phyloP scores from a whole-genome alignment of 2,797 vertebrate species.

The Micropoecilia bifurca region DNA sequence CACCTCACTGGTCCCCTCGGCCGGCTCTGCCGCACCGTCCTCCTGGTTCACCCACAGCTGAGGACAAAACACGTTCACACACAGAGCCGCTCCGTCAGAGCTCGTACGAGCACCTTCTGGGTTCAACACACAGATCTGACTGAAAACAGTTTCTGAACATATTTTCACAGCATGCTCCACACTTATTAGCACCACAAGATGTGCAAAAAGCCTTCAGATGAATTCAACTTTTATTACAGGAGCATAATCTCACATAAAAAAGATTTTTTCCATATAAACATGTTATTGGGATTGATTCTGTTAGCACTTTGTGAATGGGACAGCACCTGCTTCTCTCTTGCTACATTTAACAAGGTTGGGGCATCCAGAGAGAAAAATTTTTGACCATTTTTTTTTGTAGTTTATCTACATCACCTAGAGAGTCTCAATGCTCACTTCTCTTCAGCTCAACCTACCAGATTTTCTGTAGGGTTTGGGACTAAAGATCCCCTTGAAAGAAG shows the following conservation, averaged over 20 bases:
- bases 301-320: neutral
- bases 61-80: slow-evolving; percentile 56
- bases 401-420: neutral
- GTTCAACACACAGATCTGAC: slow-evolving; percentile 14
- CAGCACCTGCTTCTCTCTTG: neutral
- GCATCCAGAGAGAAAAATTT: too few relatives aligned
- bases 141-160: slow-evolving; percentile 21
- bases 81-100: slow-evolving; percentile 45
- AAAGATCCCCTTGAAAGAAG: neutral
- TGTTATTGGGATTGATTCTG: neutral
- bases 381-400: neutral
- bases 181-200: neutral
- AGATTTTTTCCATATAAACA: neutral
- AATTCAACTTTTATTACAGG: neutral
- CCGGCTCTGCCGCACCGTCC: slow-evolving; percentile 88
- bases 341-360: neutral
- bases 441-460: neutral
- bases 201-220: neutral
- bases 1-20: slow-evolving; percentile 92
- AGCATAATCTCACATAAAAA: neutral
- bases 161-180: neutral
- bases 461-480: neutral
- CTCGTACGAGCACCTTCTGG: slow-evolving; percentile 11
- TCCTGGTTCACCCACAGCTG: slow-evolving; percentile 99
- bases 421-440: neutral